Evolutionary conservation across 2,113 vertebrate genomes (phyloP), one percentile per base, ranked within the genome.

Genomic region (Podocnemis expansa): DNA sequence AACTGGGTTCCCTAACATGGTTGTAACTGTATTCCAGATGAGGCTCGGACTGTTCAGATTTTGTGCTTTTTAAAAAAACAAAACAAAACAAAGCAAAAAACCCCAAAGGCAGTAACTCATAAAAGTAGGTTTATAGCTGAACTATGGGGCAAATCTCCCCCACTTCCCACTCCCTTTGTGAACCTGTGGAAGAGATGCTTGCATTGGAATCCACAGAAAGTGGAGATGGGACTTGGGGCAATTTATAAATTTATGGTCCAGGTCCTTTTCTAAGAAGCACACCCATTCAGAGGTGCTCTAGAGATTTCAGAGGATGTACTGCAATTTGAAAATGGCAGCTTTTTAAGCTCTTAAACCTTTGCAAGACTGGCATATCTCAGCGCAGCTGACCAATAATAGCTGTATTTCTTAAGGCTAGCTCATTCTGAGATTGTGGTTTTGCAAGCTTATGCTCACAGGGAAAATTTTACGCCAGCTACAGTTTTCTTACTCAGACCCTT

Each of bases 111-210:
- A 96, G 82, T 79, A 93, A 38, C 78, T 90, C 86, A 63, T 91
- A 92, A 95, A 95, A 90, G 43, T 41, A 91, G 89, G 47, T 87
- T 56, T 89, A 95, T 95, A 95, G 70, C 70, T 43, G 22, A 75
- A 92, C 58, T 34, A 91, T 43, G 76, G n/a, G 89, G 54, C 52
- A 80, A 80, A 85, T 87, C 79, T 67, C 60, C 60, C 34, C 17
- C 34, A 8, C 16, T 14, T n/a, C 16, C 3, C 51, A 13, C 16
- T 16, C 56, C 82, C 76, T 90, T 79, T 94, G 60, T 85, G 79
- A 79, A 38, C 47, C 45, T 78, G 12, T 25, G 43, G 60, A 79
- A 92, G 89, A 67, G 31, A 93, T 63, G 60, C 90, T 43, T 2
- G 24, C 76, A 78, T 24, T 88, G 80, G 83, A 22, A 75, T 22